Evolutionary conservation across 2,113 vertebrate species (phyloP).

Genomic region (Dendrocopos noguchii): DNA sequence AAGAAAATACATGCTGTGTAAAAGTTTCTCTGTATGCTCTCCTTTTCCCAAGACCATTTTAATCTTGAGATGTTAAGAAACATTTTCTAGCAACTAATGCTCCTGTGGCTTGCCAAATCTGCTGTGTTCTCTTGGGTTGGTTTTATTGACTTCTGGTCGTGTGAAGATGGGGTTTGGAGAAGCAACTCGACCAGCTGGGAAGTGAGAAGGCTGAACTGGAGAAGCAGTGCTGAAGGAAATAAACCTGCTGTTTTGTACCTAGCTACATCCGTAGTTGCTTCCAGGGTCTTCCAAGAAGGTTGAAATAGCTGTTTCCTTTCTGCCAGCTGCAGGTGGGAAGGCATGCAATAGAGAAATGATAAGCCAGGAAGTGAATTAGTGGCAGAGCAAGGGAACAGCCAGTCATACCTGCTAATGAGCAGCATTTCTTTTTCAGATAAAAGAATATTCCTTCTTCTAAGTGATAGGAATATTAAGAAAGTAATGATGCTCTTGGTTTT

Average conservation of each 20-base stretch:
- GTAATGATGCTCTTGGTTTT: neutral
- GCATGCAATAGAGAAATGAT: neutral
- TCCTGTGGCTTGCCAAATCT: neutral
- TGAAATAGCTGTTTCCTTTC: neutral
- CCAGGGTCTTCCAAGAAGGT: neutral
- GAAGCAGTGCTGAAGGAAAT: neutral
- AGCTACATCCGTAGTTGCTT: neutral
- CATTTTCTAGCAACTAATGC: neutral
- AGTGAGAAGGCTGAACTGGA: neutral
- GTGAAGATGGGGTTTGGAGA: conserved; percentile 8
- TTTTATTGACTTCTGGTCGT: neutral
- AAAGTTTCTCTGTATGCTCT: neutral
- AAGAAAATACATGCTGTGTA: neutral
- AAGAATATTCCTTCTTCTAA: neutral
- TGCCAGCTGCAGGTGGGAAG: neutral
- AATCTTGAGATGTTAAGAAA: neutral
- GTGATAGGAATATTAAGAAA: neutral
- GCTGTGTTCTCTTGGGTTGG: neutral
- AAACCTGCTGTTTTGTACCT: neutral
- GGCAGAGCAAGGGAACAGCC: neutral
- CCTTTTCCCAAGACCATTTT: neutral
- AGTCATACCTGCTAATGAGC: neutral
- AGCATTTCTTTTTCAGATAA: neutral
- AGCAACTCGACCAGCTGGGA: neutral
- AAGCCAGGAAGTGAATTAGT: neutral